phyloP scores from a whole-genome alignment of 2,113 vertebrate genomes.

The Pluvialis apricaria region DNA sequence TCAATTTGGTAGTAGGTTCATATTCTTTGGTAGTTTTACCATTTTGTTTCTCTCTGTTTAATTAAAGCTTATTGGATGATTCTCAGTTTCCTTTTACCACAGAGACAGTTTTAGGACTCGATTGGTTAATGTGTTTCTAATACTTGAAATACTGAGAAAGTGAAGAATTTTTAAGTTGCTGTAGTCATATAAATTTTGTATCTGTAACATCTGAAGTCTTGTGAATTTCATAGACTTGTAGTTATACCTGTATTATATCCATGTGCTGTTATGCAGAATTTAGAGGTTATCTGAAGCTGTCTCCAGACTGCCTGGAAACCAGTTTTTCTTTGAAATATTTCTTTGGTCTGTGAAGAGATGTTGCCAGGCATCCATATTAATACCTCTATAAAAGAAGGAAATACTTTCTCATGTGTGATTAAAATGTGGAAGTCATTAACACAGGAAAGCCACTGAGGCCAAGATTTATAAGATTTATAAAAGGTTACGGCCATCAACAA shows the following conservation, averaged over 20 bases:
- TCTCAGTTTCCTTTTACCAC: background rate
- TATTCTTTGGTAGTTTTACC: background rate
- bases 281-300: background rate
- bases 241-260: background rate
- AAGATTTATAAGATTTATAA: conserved; percentile 3
- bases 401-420: background rate
- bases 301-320: background rate
- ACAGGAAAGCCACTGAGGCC: background rate
- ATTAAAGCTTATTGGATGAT: background rate
- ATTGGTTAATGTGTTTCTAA: background rate
- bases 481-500: background rate
- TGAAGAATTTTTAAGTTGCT: background rate
- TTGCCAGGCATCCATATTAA: background rate
- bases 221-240: background rate
- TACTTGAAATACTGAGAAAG: background rate
- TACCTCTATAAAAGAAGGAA: conserved; percentile 7
- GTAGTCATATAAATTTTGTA: background rate
- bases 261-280: background rate
- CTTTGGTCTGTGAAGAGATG: background rate
- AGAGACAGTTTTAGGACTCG: background rate
- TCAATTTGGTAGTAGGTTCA: background rate
- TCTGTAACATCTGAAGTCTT: background rate
- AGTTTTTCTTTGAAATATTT: background rate
- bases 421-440: conserved; percentile 45
- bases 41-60: background rate